Base-by-base conservation (phyloP, 2,888 invertebrate genomes). In the Cephus rjabovi region DNA sequence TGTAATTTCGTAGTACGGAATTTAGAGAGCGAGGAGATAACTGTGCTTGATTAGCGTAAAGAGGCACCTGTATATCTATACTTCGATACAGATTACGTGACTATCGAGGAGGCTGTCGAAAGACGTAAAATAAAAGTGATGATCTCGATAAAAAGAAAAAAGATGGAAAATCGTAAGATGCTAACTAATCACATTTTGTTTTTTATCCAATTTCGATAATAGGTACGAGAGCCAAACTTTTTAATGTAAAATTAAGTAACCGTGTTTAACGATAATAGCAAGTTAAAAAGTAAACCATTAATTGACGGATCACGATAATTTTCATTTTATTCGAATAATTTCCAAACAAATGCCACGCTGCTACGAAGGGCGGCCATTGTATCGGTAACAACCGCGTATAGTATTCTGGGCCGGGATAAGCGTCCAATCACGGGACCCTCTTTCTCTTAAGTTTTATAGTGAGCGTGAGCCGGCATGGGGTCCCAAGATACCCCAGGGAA, bases 351-450 rank as follows among this genome's bases (percentile, higher is more conserved):
- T 23, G 23, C 56, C 23, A 23, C 2, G 56, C 56, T 9, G 56
- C 56, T 23, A 35, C 15, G 40, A 35, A n/a, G 76, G 35, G 15
- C 76, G 76, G 75, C 70, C 76, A 79, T 79, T 33, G 74, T 79
- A 79, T 73, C 79, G 76, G 75, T 34, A 34, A 79, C 37, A 76
- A 34, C 30, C 9, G 30, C 56, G 69, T 56, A 23, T n/a, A 56
- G 35, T 71, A 71, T 71, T 23, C 31, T 75, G 56, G 78, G 35
- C 73, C 34, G n/a, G 73, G 31, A 75, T n/a, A 35, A 74, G 37
- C 76, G 73, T 75, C 79, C 78, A 79, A 77, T 77, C 77, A 71
- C 71, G 34, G 12, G 34, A 33, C 71, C 71, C 71, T 71, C 71
- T 71, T 71, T 71, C 71, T 71, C 71, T 71, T 71, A 33, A 71